Base-by-base conservation (phyloP, 2,797 vertebrate species). In the Netta rufina region DNA sequence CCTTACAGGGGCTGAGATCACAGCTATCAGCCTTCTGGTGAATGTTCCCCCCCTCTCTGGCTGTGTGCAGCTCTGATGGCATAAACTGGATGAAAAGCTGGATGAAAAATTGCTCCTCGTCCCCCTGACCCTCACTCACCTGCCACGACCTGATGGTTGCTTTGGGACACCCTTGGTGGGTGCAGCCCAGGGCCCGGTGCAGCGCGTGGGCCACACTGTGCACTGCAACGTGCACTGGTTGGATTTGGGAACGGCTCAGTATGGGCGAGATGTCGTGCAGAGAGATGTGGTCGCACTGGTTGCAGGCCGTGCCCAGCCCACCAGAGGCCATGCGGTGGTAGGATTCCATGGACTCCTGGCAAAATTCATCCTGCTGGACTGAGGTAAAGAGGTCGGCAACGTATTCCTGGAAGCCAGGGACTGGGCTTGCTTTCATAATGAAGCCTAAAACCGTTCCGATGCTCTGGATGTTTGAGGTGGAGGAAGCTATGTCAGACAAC, bases 371-470 rank as follows among this genome's bases (percentile, higher is more conserved):
- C 67, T 73, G 83, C 38, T 43, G 41, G 0, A 87, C 61, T 0
- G 90, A 89, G 39, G 57, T 8, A 3, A 98, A 93, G 60, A 90
- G 74, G 10, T 77, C 77, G 0, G 60, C 5, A 17, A 98, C 90
- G 0, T 99, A 99, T 13, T 64, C 20, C 4, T 49, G 47, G 65
- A 99, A 97, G 45, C 97, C 96, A 0, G 94, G 81, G 49, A 99
- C 53, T 0, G 9, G 36, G 8, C 84, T 71, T 1, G 94, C 94
- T 25, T 85, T 96, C 87, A 98, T 97, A 22, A 96, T 89, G 33
- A 99, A 99, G 49, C 98, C 99, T 2, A 99, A 96, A 70, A 99
- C 94, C 0, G 98, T 99, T 36, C 99, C 99, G 0, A 99, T 57
- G 21, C 39, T 96, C 39, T 96, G 60, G 49, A 99, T 98, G 53